Conservation (phyloP, 2,888 invertebrate species). For the Caprella mutica region DNA sequence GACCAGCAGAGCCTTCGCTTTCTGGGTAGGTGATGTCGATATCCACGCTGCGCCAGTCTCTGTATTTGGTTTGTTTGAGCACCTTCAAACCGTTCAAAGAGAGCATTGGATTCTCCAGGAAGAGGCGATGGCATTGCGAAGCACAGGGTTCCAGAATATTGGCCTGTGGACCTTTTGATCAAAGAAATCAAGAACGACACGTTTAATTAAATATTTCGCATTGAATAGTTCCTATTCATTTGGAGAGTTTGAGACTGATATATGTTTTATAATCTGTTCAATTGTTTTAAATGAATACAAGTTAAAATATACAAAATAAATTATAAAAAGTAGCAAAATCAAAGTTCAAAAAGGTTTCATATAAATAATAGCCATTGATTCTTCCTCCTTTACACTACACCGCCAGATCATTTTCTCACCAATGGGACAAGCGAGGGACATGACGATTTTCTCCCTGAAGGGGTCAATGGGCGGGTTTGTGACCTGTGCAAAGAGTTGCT, state of each 20-base stretch:
- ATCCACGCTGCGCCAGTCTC: constrained; percentile 49
- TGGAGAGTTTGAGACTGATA: too few relatives aligned
- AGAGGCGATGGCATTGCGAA: constrained; percentile 75
- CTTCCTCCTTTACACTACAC: not conserved
- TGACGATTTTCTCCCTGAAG: constrained; percentile 95
- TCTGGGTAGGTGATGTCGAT: constrained; percentile 81
- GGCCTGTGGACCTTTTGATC: constrained; percentile 55
- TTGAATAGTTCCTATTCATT: too few relatives aligned
- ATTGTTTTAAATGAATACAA: too few relatives aligned
- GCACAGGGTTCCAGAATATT: constrained; percentile 85
- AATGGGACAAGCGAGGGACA: constrained; percentile 93
- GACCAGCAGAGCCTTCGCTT: constrained; percentile 59
- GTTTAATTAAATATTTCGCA: too few relatives aligned
- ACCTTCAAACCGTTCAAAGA: constrained; percentile 66
- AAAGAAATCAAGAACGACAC: not conserved
- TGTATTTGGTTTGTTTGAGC: constrained; percentile 24
- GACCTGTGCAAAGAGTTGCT: constrained; percentile 95
- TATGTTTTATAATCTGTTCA: too few relatives aligned
- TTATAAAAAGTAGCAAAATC: not conserved
- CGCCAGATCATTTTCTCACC: constrained; percentile 45
- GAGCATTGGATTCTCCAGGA: constrained; percentile 85
- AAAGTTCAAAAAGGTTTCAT: too few relatives aligned
- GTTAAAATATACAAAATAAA: not conserved
- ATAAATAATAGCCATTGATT: too few relatives aligned
- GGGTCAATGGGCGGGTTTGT: constrained; percentile 99